Base-by-base conservation (phyloP, 2,113 vertebrate species). In the Anguilla rostrata region DNA sequence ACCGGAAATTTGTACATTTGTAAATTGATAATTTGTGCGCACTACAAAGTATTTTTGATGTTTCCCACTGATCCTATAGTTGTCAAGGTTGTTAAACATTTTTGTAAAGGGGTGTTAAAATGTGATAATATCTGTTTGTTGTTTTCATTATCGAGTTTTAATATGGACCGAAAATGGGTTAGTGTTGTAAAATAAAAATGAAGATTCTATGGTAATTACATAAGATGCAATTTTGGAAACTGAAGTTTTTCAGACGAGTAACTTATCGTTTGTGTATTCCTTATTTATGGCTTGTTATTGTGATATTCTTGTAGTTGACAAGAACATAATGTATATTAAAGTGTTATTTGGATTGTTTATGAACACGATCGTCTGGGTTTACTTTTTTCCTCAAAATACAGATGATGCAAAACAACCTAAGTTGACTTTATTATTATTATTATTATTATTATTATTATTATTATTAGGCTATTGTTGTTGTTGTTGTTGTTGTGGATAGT, bases 261-360 rank as follows among this genome's bases (percentile, higher is more conserved):
- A 80, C 40, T 80, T 85, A 95, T 96, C 92, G 93, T 96, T 96
- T 96, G 93, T 96, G 95, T 93, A 95, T 89, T 92, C 91, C 96
- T 96, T 96, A 96, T 96, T 96, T 96, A 96, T 97, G 94, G 90
- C 93, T 95, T 93, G 92, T 94, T 92, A 93, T 93, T 95, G 93
- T 96, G 94, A 78, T 96, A 90, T 93, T 94, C 94, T 93, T 95
- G 92, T 91, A 89, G 84, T 79, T 29, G 90, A 91, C 92, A 88
- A 90, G 91, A 89, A 86, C 94, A 95, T 92, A 90, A 88, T 93
- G 92, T 95, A 89, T 94, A 97, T 96, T 96, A 96, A 96, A 96
- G 92, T 94, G 91, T 94, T 95, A 90, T 94, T 84, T 96, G 93
- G 89, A 75, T 78, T 92, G 94, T 94, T 94, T 92, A 88, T 75